phyloP scores from a whole-genome alignment of 2,113 vertebrate species.

The Poecilia latipinna region DNA sequence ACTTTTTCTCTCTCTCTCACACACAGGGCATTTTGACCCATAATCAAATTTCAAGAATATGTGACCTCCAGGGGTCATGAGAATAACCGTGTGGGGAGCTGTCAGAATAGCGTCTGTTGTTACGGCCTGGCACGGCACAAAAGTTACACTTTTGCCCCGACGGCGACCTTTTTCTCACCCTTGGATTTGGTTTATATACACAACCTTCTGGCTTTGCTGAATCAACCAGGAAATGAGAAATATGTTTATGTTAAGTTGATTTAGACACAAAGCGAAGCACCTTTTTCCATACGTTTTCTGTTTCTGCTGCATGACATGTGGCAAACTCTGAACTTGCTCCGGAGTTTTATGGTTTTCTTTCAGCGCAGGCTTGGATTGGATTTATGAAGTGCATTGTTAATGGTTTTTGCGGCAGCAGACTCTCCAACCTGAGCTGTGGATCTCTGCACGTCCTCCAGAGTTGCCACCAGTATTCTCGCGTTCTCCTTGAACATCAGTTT shows the following conservation, averaged over 20 bases:
- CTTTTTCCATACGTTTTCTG: too few relatives aligned
- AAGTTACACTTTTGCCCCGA: neutral
- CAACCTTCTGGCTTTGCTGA: neutral
- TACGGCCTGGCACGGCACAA: neutral
- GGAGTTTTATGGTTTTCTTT: too few relatives aligned
- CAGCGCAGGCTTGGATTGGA: too few relatives aligned
- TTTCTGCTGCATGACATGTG: too few relatives aligned
- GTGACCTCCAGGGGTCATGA: neutral
- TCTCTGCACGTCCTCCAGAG: too few relatives aligned
- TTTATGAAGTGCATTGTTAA: too few relatives aligned
- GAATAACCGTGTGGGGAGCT: neutral
- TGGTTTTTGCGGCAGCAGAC: too few relatives aligned
- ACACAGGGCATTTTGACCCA: neutral
- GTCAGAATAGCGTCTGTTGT: neutral
- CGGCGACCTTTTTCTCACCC: neutral
- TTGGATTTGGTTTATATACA: neutral
- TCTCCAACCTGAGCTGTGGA: too few relatives aligned
- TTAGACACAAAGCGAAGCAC: neutral
- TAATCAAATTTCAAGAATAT: neutral
- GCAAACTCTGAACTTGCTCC: too few relatives aligned
- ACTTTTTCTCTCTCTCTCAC: neutral
- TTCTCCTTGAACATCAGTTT: too few relatives aligned
- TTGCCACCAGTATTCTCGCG: too few relatives aligned
- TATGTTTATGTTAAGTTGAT: too few relatives aligned
- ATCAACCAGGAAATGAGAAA: neutral